phyloP scores from a whole-genome alignment of 2,888 invertebrate species.

The Argyresthia albistria region DNA sequence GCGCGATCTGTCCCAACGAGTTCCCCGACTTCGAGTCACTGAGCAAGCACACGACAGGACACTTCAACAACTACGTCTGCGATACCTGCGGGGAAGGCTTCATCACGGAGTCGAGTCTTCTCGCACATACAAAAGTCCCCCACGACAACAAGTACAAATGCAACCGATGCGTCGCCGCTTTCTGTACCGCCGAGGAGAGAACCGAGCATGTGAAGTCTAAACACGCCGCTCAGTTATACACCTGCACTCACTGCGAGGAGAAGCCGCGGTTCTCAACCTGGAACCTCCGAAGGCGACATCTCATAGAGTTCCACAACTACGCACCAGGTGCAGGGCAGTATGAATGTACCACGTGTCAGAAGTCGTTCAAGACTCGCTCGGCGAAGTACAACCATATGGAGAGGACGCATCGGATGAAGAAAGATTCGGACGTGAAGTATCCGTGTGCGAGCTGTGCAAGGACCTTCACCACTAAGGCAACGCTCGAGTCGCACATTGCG shows the following conservation, averaged over 20 bases:
- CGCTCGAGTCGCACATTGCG: slow-evolving; percentile 67
- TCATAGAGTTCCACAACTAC: slow-evolving; percentile 59
- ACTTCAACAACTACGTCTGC: slow-evolving; percentile 60
- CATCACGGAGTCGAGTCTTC: slow-evolving; percentile 51
- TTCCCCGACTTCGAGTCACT: slow-evolving; percentile 53
- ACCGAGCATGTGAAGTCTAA: slow-evolving; percentile 53
- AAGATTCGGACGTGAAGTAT: slow-evolving; percentile 53
- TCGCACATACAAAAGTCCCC: slow-evolving; percentile 50
- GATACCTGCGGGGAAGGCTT: slow-evolving; percentile 63
- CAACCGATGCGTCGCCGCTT: slow-evolving; percentile 55
- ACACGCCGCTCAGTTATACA: slow-evolving; percentile 52
- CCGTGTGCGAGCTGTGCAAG: slow-evolving; percentile 64
- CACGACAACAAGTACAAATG: slow-evolving; percentile 59
- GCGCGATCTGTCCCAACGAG: slow-evolving; percentile 52
- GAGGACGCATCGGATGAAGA: slow-evolving; percentile 56
- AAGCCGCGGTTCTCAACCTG: slow-evolving; percentile 59
- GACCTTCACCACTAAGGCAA: slow-evolving; percentile 63
- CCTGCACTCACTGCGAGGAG: slow-evolving; percentile 58
- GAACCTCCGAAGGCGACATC: slow-evolving; percentile 52
- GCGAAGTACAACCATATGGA: slow-evolving; percentile 63
- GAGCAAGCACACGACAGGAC: slow-evolving; percentile 54
- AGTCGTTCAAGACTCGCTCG: slow-evolving; percentile 58
- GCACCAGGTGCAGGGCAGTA: slow-evolving; percentile 59
- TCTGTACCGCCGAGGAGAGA: slow-evolving; percentile 50
- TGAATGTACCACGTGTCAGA: slow-evolving; percentile 59